Evolutionary conservation across 2,888 invertebrate species (phyloP), one percentile per base, ranked within the genome.

Genomic region (Hemaris fuciformis): DNA sequence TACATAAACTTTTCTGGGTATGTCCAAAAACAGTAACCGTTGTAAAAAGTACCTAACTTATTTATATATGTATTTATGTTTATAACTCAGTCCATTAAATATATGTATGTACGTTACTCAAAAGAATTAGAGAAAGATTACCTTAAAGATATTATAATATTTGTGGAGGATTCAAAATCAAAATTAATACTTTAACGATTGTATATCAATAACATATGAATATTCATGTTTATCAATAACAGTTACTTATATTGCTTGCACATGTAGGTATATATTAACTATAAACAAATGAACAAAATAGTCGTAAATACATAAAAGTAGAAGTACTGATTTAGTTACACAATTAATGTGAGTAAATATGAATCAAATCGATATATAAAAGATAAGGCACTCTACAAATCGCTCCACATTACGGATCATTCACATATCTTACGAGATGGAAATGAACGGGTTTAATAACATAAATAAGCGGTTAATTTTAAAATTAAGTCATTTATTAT

Each of bases 401-500:
- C 13, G 4, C 38, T 38, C 38, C 38, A 38, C 38, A 38, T 38
- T n/a, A 38, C 2, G 10, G 38, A 38, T 38, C 45, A 10, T 22
- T 20, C 43, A 45, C 31, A 53, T 1, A 53, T 8, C 27, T 53
- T n/a, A 8, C 31, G 27, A 31, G 3, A 53, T 53, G 53, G 18
- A 31, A 53, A 18, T 31, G 31, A 53, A 18, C 18, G 53, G 53
- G 31, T 53, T 53, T 18, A 53, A 31, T 53, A 31, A 53, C 31
- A 31, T 38, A 59, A 62, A 62, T 60, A 53, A 41, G 18, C 25
- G 23, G 48, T 60, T 41, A 60, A 38, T 58, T 61, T 61, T 61
- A 59, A 61, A 61, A 59, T 88, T 87, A 87, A 82, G 85, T 87
- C 79, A 86, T 91, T 91, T 91, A 91, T 91, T 91, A 87, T 86